Evolutionary conservation across 1,140 invertebrate species (phyloP).

Genomic region (Lepidurus arcticus): DNA sequence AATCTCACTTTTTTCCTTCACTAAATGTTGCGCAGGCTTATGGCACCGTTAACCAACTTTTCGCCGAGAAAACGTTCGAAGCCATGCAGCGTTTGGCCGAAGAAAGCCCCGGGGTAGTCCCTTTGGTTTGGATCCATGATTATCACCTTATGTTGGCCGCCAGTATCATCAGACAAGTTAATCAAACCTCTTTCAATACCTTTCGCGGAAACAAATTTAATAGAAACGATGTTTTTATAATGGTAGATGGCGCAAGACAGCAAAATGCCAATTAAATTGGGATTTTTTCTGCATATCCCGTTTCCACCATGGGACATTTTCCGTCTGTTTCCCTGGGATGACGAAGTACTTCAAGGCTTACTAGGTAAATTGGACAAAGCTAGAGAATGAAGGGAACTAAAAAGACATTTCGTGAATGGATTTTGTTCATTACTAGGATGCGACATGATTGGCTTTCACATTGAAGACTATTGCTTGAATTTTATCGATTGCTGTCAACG

Average conservation of each 20-base stretch:
- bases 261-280: slow-evolving; percentile 68
- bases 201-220: not conserved
- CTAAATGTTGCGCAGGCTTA: slow-evolving; percentile 54
- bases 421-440: slow-evolving; percentile 54
- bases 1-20: not conserved
- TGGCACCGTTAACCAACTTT: slow-evolving; percentile 69
- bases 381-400: not conserved
- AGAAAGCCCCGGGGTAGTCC: slow-evolving; percentile 51
- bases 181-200: not conserved
- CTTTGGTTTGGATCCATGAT: slow-evolving; percentile 85
- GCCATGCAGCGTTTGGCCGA: slow-evolving; percentile 56
- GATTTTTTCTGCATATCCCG: slow-evolving; percentile 87
- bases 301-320: slow-evolving; percentile 91
- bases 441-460: slow-evolving; percentile 87
- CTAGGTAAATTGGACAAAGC: slow-evolving; percentile 6
- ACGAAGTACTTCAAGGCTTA: slow-evolving; percentile 77
- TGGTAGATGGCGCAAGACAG: slow-evolving; percentile 65
- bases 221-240: slow-evolving; percentile 22
- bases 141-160: slow-evolving; percentile 85
- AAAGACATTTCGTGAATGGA: not conserved
- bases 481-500: slow-evolving; percentile 87
- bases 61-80: slow-evolving; percentile 68
- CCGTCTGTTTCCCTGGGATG: slow-evolving; percentile 80
- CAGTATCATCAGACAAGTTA: slow-evolving; percentile 74
- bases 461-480: slow-evolving; percentile 83